phyloP scores from a whole-genome alignment of 2,113 vertebrate genomes.

The Octodon degus region DNA sequence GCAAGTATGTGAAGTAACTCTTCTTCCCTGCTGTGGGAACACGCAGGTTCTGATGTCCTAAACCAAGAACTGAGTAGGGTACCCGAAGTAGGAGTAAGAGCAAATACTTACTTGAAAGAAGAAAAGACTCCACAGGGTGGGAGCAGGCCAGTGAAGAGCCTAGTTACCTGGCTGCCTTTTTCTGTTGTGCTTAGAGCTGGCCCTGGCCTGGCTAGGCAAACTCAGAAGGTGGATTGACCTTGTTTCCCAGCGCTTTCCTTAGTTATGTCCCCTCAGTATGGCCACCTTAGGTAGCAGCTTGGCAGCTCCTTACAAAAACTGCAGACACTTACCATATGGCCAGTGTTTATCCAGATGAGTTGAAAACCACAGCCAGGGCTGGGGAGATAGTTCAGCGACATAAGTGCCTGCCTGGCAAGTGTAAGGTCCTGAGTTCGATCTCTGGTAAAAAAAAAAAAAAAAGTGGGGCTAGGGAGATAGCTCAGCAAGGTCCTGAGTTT shows the following conservation, averaged over 20 bases:
- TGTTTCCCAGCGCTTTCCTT: background rate
- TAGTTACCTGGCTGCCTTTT: background rate
- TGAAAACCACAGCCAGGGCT: background rate
- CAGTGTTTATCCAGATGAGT: background rate
- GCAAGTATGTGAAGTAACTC: background rate
- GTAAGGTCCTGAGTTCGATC: too few species aligned
- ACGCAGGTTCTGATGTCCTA: background rate
- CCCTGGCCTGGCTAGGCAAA: background rate
- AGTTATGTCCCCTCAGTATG: background rate
- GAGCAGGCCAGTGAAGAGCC: background rate
- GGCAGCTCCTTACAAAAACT: background rate
- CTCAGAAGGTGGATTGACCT: background rate
- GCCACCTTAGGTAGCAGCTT: too few species aligned
- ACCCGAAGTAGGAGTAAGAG: background rate
- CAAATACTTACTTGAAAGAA: background rate
- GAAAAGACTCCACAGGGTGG: background rate
- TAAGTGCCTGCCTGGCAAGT: too few species aligned
- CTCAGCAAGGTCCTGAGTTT: too few species aligned
- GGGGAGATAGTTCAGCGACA: too few species aligned
- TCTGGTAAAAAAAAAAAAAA: too few species aligned
- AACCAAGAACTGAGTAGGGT: background rate
- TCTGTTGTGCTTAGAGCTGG: background rate
- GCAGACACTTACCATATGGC: background rate
- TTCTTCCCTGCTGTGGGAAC: background rate
- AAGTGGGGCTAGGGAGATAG: too few species aligned